These are phyloP conservation scores for Caretta caretta DNA, from an alignment of 2,113 vertebrate genomes.

Conservation along the genomic window DNA sequence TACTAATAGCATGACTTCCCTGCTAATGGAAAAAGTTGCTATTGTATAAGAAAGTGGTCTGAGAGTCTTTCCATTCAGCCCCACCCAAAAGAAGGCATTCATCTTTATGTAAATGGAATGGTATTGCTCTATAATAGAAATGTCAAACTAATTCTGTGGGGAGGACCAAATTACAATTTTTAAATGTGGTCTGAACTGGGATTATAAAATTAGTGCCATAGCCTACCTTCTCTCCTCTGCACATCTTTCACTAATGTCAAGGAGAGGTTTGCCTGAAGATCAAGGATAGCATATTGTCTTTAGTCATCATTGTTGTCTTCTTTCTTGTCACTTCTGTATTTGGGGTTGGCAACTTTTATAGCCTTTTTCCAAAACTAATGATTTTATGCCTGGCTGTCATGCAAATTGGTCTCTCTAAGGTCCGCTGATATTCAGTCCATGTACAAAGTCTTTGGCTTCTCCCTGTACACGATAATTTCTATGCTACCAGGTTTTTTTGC, in stretches of 20 bases:
- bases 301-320: too few relatives aligned
- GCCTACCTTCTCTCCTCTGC: conserved; percentile 29
- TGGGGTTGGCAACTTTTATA: too few relatives aligned
- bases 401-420: too few relatives aligned
- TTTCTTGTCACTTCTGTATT: too few relatives aligned
- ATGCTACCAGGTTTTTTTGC: background rate
- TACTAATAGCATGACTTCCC: background rate
- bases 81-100: conserved; percentile 19
- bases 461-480: background rate
- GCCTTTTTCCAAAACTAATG: too few relatives aligned
- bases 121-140: conserved; percentile 23
- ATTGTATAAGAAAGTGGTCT: background rate
- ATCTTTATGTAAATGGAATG: conserved; percentile 61
- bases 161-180: conserved; percentile 61
- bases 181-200: conserved; percentile 56
- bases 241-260: background rate
- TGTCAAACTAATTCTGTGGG: conserved; percentile 46
- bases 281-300: background rate
- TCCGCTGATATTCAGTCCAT: too few relatives aligned
- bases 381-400: too few relatives aligned
- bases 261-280: background rate
- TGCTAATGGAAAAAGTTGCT: background rate
- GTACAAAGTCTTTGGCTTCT: too few relatives aligned
- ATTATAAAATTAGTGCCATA: conserved; percentile 28
- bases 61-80: background rate